A percentile compares a stretch with the other conserved stretches of the same genome.
Evolutionary conservation across 2,113 vertebrate genomes (phyloP).

Genomic region (Phasianus colchicus): DNA sequence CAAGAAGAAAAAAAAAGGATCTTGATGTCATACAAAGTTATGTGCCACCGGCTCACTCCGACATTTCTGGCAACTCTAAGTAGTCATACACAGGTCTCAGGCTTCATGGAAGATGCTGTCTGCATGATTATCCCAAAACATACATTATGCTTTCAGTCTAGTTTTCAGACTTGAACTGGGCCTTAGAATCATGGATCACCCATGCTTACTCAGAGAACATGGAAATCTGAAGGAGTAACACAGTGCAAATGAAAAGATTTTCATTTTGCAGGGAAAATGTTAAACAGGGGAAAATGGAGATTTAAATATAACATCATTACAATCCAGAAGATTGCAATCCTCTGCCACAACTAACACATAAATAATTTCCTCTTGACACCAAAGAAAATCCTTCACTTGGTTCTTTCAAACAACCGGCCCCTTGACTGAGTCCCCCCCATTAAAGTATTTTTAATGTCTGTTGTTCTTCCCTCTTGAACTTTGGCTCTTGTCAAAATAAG

Average conservation of each 20-base stretch:
- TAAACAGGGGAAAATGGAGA: background rate
- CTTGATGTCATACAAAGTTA: background rate
- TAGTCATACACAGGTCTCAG: background rate
- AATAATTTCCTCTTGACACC: background rate
- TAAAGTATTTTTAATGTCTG: background rate
- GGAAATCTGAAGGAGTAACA: background rate
- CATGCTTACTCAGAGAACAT: background rate
- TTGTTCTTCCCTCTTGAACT: constrained; percentile 21
- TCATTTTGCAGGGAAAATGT: background rate
- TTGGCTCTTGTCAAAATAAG: constrained; percentile 2
- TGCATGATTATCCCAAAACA: background rate
- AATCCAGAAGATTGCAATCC: background rate
- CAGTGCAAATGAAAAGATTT: background rate
- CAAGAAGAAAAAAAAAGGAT: background rate
- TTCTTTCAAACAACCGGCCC: background rate
- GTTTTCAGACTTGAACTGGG: background rate
- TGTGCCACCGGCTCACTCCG: background rate
- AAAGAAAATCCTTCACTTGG: background rate
- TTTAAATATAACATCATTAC: background rate
- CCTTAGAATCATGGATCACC: background rate
- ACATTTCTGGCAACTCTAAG: background rate
- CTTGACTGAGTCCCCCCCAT: background rate
- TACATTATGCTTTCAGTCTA: background rate
- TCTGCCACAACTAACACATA: background rate
- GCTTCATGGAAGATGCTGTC: background rate